Base-by-base conservation (phyloP, 2,797 vertebrate genomes). In the Hybognathus amarus region DNA sequence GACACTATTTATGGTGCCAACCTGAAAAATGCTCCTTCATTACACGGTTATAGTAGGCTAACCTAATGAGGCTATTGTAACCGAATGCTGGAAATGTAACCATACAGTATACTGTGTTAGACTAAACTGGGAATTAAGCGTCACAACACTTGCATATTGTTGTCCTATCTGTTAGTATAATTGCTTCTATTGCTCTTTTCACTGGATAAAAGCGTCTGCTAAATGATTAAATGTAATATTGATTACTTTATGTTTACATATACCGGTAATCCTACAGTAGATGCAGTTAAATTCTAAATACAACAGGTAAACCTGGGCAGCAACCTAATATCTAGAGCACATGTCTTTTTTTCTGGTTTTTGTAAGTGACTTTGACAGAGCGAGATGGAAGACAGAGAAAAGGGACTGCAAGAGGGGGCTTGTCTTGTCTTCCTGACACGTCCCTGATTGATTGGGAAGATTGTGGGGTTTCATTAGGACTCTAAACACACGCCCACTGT, bases 391-490 rank as follows among this genome's bases (percentile, higher is more conserved):
- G 38, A 56, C n/a, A n/a, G 45, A 64, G 47, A 20, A 24, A 54
- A 17, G 10, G 33, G 73, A 42, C 10, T 22, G 61, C 20, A 15
- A 17, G 73, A 7, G 70, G 45, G 15, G 56, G 61, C 9, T 38
- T 36, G 50, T 24, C 54, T 64, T 50, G 52, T 80, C n/a, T 74
- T 38, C 70, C 59, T 77, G 84, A 81, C 83, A 75, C n/a, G 40
- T 5, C 54, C 7, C 24, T 82, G 84, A 85, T 85, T 85, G 79
- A 85, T 82, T 77, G 54, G 10, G 52, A 27, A 69, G 20, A 80
- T 66, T 66, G 38, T 52, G 22, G 30, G 59, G 70, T 75, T 85
- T 85, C 71, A 85, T 80, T 85, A 85, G 27, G 63, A 68, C 70
- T 79, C 38, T 80, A 66, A 79, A 33, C 47, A 68, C 71, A 85